These are phyloP conservation scores for Leptinotarsa texana DNA, from an alignment of 1,140 invertebrate species.

Conservation along the genomic window DNA sequence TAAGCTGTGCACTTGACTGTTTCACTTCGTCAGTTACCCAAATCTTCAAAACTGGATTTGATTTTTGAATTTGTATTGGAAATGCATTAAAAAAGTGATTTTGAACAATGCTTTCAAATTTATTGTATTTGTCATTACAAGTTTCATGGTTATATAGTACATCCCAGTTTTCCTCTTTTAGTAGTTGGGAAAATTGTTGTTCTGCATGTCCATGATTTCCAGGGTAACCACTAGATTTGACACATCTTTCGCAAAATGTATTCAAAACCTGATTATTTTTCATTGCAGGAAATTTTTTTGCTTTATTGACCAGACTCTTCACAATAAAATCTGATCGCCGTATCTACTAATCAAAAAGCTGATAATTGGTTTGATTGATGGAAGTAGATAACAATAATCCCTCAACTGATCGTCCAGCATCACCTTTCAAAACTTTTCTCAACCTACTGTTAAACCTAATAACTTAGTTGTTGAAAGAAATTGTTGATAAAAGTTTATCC, in stretches of 20 bases:
- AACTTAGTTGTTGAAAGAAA: neutral
- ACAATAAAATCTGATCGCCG: neutral
- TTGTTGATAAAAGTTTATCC: neutral
- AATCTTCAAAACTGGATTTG: too few species aligned
- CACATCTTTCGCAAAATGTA: neutral
- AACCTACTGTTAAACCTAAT: neutral
- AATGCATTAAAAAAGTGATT: too few species aligned
- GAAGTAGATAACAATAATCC: neutral
- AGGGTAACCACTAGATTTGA: neutral
- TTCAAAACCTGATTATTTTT: neutral
- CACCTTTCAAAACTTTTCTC: neutral
- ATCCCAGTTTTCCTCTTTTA: too few species aligned
- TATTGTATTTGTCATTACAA: too few species aligned
- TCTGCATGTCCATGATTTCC: too few species aligned
- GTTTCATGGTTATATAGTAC: too few species aligned
- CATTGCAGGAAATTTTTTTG: neutral
- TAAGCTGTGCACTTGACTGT: too few species aligned
- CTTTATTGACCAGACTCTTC: neutral
- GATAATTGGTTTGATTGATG: neutral
- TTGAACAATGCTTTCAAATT: too few species aligned
- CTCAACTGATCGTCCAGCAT: neutral
- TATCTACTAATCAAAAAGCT: neutral
- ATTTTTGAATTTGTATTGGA: too few species aligned
- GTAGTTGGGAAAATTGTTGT: neutral
- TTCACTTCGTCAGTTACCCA: too few species aligned